phyloP scores from a whole-genome alignment of 1,140 invertebrate genomes.

The Aphaenogaster floridana region DNA sequence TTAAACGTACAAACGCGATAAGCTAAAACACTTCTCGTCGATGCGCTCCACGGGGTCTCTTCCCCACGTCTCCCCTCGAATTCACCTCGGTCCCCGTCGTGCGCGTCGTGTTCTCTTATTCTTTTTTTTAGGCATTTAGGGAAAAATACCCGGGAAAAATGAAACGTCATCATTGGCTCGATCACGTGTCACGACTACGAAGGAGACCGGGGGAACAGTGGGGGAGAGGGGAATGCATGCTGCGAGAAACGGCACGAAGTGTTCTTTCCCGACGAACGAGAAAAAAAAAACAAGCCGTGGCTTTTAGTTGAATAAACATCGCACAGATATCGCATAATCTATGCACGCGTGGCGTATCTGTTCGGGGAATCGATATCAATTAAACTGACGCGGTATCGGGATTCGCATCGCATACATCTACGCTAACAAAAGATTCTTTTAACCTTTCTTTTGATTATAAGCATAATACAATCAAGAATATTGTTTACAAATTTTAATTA shows the following conservation, averaged over 20 bases:
- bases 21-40: slow-evolving; percentile 84
- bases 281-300: slow-evolving; percentile 52
- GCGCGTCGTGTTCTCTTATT: slow-evolving; percentile 15
- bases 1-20: slow-evolving; percentile 85
- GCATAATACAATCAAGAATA: slow-evolving; percentile 2
- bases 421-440: slow-evolving; percentile 25
- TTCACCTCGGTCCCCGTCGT: slow-evolving; percentile 29
- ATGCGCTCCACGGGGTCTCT: slow-evolving; percentile 70
- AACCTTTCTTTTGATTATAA: background rate
- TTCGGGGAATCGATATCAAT: slow-evolving; percentile 47
- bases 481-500: slow-evolving; percentile 7
- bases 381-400: background rate
- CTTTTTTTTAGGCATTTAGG: slow-evolving; percentile 57
- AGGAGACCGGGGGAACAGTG: background rate
- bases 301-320: slow-evolving; percentile 84
- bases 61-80: slow-evolving; percentile 34
- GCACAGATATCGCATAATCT: slow-evolving; percentile 62
- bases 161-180: slow-evolving; percentile 55
- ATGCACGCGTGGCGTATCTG: slow-evolving; percentile 23
- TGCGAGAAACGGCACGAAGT: slow-evolving; percentile 7
- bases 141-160: slow-evolving; percentile 57
- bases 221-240: slow-evolving; percentile 9
- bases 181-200: slow-evolving; percentile 45
- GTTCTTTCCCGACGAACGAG: slow-evolving; percentile 15
- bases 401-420: background rate